phyloP scores from a whole-genome alignment of 2,113 vertebrate species.

The Notothenia coriiceps region DNA sequence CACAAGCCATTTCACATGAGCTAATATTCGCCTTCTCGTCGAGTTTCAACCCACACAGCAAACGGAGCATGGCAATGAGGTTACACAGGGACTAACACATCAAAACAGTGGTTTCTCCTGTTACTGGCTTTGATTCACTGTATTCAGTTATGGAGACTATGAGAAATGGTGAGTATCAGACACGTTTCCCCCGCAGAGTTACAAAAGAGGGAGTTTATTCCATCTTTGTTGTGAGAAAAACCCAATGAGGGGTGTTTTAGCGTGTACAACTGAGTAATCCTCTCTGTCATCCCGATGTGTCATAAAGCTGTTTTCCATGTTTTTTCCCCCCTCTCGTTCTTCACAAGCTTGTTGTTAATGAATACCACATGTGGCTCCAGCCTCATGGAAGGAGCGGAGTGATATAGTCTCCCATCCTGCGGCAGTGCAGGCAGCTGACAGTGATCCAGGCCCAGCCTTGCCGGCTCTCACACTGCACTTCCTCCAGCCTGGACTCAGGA shows the following conservation, averaged over 20 bases:
- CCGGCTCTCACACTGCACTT: constrained; percentile 81
- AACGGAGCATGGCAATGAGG: constrained; percentile 56
- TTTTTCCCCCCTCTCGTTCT: constrained; percentile 59
- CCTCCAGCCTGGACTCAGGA: constrained; percentile 83
- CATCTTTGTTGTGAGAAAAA: constrained; percentile 53
- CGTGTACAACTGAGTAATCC: constrained; percentile 77
- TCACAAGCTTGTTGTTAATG: constrained; percentile 81
- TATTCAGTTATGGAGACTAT: constrained; percentile 41
- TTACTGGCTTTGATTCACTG: constrained; percentile 56
- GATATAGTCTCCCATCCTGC: constrained; percentile 81
- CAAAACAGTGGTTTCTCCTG: constrained; percentile 58
- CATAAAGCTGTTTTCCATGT: constrained; percentile 82
- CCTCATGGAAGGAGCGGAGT: constrained; percentile 71
- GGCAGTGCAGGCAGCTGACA: constrained; percentile 79
- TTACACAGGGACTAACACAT: constrained; percentile 62
- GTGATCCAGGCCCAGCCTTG: constrained; percentile 67
- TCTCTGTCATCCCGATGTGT: constrained; percentile 81
- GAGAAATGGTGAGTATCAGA: constrained; percentile 59
- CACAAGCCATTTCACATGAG: constrained; percentile 54
- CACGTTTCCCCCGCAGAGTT: constrained; percentile 71
- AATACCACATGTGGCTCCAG: constrained; percentile 81
- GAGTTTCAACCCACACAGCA: constrained; percentile 63
- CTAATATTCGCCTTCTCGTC: constrained; percentile 59
- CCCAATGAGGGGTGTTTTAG: constrained; percentile 64
- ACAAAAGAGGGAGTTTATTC: constrained; percentile 39